Evolutionary conservation across 92 coral and sea anemone species (phyloP).

Genomic region (Parazoanthus atlanticus): DNA sequence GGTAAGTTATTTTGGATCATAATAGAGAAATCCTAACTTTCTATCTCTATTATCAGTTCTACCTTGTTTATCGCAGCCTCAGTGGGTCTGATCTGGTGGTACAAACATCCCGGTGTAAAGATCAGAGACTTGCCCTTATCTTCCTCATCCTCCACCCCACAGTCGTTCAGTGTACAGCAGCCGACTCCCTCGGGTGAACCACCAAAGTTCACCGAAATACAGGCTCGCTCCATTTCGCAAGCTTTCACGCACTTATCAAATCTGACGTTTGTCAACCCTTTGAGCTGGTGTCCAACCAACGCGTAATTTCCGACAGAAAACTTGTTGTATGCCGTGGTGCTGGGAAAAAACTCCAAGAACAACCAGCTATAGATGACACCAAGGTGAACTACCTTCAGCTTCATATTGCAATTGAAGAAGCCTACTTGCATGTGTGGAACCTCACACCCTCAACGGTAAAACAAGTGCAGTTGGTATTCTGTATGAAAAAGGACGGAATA

Average conservation of each 20-base stretch:
- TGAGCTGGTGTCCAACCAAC: background rate
- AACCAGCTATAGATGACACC: background rate
- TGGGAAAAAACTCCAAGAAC: background rate
- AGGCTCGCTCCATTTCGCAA: conserved; percentile 16
- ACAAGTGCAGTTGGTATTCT: too few relatives aligned
- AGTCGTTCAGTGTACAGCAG: conserved; percentile 28
- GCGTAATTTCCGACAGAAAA: background rate
- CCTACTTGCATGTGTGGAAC: too few relatives aligned
- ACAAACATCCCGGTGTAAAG: conserved; percentile 27
- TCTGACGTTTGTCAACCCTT: background rate
- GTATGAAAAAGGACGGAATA: too few relatives aligned
- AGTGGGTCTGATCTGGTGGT: conserved; percentile 14
- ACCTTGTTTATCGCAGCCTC: conserved; percentile 20
- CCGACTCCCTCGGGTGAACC: background rate
- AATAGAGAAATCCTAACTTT: too few relatives aligned
- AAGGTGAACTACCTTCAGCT: too few relatives aligned
- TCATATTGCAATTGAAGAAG: too few relatives aligned
- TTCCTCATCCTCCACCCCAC: conserved; percentile 35
- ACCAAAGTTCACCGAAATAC: conserved; percentile 23
- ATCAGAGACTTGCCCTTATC: conserved; percentile 12
- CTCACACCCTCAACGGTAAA: too few relatives aligned
- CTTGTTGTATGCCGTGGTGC: background rate
- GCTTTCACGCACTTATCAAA: background rate
- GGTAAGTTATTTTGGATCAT: too few relatives aligned
- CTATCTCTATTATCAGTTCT: too few relatives aligned